Evolutionary conservation across 2,797 vertebrate species (phyloP).

Genomic region (Notamacropus eugenii): DNA sequence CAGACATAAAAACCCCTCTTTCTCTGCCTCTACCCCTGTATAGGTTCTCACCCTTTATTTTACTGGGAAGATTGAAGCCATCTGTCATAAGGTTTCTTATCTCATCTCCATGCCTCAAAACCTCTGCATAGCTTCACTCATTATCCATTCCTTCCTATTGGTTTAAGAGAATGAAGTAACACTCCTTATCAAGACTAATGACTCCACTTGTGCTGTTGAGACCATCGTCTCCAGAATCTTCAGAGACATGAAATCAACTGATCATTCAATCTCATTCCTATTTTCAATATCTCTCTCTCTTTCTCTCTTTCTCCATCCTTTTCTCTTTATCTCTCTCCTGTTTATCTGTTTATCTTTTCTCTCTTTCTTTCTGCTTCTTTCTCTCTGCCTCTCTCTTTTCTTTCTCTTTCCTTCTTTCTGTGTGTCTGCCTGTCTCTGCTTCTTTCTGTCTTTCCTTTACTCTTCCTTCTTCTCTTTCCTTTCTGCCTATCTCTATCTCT

Average conservation of each 20-base stretch:
- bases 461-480: no score
- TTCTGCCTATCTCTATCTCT: no score
- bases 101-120: neutral
- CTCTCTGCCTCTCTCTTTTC: no score
- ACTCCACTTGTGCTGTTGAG: neutral
- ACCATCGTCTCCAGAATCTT: neutral
- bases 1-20: neutral
- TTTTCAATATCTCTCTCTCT: no score
- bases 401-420: no score
- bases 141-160: neutral
- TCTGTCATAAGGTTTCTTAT: neutral
- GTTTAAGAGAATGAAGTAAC: neutral
- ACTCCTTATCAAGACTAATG: neutral
- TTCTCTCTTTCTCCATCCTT: no score
- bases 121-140: neutral
- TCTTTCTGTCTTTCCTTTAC: no score
- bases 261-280: neutral
- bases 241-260: neutral
- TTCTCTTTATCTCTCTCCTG: no score
- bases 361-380: no score
- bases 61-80: neutral
- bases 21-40: neutral
- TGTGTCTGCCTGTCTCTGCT: no score
- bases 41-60: neutral
- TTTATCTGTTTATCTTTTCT: no score